phyloP scores from a whole-genome alignment of 2,888 invertebrate genomes.

The Linyphia triangularis region DNA sequence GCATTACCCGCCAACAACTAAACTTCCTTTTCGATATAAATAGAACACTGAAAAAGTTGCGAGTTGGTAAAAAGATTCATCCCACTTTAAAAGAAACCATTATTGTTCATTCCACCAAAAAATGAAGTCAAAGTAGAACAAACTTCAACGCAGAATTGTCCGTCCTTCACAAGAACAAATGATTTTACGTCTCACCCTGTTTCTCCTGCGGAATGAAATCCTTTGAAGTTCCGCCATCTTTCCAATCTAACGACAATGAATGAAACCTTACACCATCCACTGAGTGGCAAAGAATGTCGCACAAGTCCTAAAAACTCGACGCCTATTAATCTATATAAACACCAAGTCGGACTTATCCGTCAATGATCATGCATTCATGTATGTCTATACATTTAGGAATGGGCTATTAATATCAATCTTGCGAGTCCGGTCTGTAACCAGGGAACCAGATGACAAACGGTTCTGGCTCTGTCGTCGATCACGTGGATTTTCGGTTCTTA shows the following conservation, averaged over 20 bases:
- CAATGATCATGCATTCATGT: slow-evolving; percentile 12
- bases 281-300: not conserved
- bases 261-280: not conserved
- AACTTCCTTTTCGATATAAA: too few relatives aligned
- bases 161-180: slow-evolving; percentile 11
- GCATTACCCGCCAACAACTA: too few relatives aligned
- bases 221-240: not conserved
- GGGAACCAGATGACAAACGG: slow-evolving; percentile 62
- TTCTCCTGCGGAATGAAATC: not conserved
- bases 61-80: too few relatives aligned
- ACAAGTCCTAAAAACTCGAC: not conserved
- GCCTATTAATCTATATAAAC: not conserved
- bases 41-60: too few relatives aligned
- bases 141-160: too few relatives aligned
- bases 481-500: slow-evolving; percentile 52
- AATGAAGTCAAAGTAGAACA: too few relatives aligned
- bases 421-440: slow-evolving; percentile 17
- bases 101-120: too few relatives aligned
- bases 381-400: not conserved
- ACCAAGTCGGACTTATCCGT: not conserved
- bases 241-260: not conserved
- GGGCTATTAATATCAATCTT: slow-evolving; percentile 60
- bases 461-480: slow-evolving; percentile 27
- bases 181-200: not conserved
- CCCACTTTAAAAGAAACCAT: too few relatives aligned